Evolutionary conservation across 2,113 vertebrate genomes (phyloP).

Genomic region (Myotis davidii): DNA sequence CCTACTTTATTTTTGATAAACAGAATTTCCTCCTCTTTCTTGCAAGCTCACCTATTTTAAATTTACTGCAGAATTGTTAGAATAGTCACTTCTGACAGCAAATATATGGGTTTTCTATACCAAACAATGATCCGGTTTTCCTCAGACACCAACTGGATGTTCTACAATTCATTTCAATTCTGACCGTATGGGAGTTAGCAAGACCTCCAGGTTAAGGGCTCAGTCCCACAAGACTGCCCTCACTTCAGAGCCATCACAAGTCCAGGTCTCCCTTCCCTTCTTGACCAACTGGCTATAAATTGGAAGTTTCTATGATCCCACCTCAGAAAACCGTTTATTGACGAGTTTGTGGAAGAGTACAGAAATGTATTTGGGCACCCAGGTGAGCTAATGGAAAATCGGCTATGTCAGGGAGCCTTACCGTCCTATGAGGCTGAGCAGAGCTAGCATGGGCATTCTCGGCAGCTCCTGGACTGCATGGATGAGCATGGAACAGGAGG

Average conservation of each 20-base stretch:
- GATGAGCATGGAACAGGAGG: background rate
- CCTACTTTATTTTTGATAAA: background rate
- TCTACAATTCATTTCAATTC: background rate
- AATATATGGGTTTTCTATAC: background rate
- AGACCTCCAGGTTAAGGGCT: background rate
- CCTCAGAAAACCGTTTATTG: too few species aligned
- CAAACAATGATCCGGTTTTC: background rate
- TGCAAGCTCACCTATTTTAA: background rate
- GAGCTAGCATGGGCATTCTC: background rate
- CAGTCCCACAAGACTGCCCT: background rate
- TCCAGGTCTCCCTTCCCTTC: background rate
- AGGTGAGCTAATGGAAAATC: background rate
- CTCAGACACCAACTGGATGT: background rate
- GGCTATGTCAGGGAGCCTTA: background rate
- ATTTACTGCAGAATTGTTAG: slow-evolving; percentile 15
- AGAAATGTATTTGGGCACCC: background rate
- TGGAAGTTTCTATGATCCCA: background rate
- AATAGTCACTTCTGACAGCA: background rate
- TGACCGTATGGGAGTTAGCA: background rate
- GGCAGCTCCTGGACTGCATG: background rate
- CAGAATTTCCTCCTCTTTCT: slow-evolving; percentile 1
- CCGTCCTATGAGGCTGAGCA: background rate
- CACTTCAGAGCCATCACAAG: background rate
- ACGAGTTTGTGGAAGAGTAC: background rate
- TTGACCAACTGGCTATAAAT: background rate